A percentile compares a stretch with the other conserved stretches of the same genome.
Evolutionary conservation across 2,888 invertebrate species (phyloP).

Genomic region (Aleiodes leptofemur): DNA sequence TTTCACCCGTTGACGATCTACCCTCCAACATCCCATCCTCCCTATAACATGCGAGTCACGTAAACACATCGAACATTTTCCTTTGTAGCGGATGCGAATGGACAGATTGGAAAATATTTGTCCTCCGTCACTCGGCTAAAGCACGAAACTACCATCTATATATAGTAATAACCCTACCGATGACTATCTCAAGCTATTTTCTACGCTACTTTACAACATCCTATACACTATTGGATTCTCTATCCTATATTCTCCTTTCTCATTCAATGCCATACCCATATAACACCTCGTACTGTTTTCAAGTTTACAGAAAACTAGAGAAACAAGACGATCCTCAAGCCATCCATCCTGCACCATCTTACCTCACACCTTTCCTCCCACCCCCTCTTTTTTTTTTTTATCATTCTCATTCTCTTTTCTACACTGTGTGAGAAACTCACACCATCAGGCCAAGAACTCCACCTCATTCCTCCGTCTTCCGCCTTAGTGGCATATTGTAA

Average conservation of each 20-base stretch:
- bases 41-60: conserved; percentile 60
- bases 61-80: conserved; percentile 62
- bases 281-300: not conserved
- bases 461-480: conserved; percentile 38
- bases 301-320: conserved; percentile 14
- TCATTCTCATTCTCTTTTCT: conserved; percentile 5
- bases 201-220: not conserved
- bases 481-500: conserved; percentile 73
- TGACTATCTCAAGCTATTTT: not conserved
- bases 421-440: conserved; percentile 18
- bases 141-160: conserved; percentile 5
- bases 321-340: not conserved
- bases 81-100: conserved; percentile 61
- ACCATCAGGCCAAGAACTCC: conserved; percentile 44
- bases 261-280: not conserved
- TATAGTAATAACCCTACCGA: conserved; percentile 6
- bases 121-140: conserved; percentile 49
- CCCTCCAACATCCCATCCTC: conserved; percentile 30
- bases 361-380: not conserved
- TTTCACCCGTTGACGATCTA: conserved; percentile 41
- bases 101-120: conserved; percentile 67
- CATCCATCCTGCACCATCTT: conserved; percentile 11
- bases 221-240: conserved; percentile 1
- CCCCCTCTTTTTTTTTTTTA: conserved; percentile 1
- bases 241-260: not conserved